phyloP scores from a whole-genome alignment of 2,113 vertebrate species.

The Mugil cephalus region DNA sequence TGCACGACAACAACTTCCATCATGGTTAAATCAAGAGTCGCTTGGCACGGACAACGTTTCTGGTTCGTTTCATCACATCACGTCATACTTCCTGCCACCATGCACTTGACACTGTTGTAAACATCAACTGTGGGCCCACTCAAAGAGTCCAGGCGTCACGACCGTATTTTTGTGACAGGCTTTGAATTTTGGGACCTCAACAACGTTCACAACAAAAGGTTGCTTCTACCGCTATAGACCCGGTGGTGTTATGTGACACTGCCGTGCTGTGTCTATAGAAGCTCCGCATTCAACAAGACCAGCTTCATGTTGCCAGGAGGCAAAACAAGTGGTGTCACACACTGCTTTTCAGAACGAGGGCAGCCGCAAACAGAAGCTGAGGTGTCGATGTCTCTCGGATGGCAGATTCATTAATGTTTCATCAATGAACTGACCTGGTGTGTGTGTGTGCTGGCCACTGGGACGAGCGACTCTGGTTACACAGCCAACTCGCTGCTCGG shows the following conservation, averaged over 20 bases:
- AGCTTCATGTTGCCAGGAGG: constrained; percentile 20
- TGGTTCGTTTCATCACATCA: too few species aligned
- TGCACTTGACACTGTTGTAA: too few species aligned
- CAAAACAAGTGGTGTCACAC: constrained; percentile 29
- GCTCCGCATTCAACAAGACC: background rate
- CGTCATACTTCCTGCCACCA: too few species aligned
- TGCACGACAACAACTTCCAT: too few species aligned
- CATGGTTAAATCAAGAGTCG: too few species aligned
- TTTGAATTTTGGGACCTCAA: constrained; percentile 7
- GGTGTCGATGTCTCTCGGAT: constrained; percentile 59
- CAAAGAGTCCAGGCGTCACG: background rate
- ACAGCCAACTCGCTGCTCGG: constrained; percentile 27
- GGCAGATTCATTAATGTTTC: constrained; percentile 72
- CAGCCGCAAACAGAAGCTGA: constrained; percentile 41
- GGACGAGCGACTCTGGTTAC: constrained; percentile 53
- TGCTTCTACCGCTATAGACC: background rate
- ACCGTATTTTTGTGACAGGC: background rate
- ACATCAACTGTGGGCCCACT: background rate
- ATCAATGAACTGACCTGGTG: constrained; percentile 61
- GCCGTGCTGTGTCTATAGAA: background rate
- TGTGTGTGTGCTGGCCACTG: constrained; percentile 46
- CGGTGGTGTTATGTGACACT: constrained; percentile 39
- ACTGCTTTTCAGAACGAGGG: constrained; percentile 26
- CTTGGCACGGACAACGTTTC: too few species aligned
- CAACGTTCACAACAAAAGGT: constrained; percentile 20